Percentiles rank a stretch among this genome's conserved stretches.
These are phyloP conservation scores for Dryoscopus gambensis DNA, from an alignment of 2,113 vertebrate species.

Conservation along the genomic window DNA sequence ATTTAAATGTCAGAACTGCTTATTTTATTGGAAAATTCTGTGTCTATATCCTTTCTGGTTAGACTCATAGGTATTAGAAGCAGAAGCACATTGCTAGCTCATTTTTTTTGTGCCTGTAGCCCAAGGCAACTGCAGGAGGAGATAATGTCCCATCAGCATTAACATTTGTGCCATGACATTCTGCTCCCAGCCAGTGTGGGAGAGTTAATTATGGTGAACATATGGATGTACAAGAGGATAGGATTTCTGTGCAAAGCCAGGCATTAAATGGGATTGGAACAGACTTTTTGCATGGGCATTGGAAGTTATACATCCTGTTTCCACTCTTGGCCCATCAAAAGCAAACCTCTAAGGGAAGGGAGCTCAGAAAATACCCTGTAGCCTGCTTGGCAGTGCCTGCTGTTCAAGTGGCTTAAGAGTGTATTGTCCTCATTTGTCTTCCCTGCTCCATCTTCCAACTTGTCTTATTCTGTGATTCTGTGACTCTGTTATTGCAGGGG, in stretches of 20 bases:
- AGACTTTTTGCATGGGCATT: background rate
- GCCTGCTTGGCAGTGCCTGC: background rate
- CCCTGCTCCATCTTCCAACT: background rate
- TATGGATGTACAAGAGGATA: background rate
- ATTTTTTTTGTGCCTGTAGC: background rate
- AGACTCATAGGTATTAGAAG: background rate
- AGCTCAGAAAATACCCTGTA: background rate
- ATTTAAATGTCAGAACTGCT: background rate
- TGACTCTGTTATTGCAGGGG: background rate
- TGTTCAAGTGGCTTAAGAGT: background rate
- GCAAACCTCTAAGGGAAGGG: background rate
- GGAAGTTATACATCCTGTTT: background rate
- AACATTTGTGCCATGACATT: background rate
- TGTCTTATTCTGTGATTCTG: background rate
- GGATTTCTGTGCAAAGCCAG: background rate
- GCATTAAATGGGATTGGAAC: background rate
- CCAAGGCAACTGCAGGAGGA: background rate
- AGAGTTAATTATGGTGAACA: background rate
- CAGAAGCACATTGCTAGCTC: background rate
- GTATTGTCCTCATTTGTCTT: background rate
- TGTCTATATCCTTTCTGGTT: background rate
- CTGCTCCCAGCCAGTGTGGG: background rate
- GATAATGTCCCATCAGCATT: background rate
- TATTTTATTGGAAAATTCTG: background rate
- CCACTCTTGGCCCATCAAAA: background rate